A percentile compares a stretch with the other conserved stretches of the same genome.
These are phyloP conservation scores for Tipula unca DNA, from an alignment of 2,888 invertebrate genomes.

Conservation along the genomic window DNA sequence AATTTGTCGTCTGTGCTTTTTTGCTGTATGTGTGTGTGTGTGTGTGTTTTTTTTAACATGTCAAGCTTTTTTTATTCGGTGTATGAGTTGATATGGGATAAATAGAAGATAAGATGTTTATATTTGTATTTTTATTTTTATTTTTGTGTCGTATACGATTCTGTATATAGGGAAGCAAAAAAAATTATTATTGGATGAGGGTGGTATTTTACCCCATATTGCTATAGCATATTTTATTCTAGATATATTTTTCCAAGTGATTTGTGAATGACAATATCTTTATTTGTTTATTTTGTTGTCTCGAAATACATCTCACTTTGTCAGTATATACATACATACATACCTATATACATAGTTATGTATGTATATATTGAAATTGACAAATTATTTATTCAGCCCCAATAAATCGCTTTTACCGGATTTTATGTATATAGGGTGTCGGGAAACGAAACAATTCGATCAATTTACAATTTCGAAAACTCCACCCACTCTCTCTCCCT, in stretches of 20 bases:
- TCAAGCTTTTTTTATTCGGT: background rate
- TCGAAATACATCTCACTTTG: background rate
- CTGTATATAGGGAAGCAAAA: background rate
- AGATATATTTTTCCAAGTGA: background rate
- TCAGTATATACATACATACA: background rate
- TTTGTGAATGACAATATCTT: slow-evolving; percentile 18
- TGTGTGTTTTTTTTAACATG: background rate
- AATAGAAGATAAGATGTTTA: slow-evolving; percentile 14
- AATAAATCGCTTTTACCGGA: background rate
- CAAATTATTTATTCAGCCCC: background rate
- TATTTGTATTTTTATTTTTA: background rate
- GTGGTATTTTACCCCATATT: background rate
- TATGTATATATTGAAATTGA: background rate
- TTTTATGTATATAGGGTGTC: too few relatives aligned
- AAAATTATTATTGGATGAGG: background rate
- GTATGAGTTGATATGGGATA: background rate
- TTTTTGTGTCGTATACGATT: background rate
- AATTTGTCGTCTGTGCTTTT: slow-evolving; percentile 1
- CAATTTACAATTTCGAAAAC: background rate
- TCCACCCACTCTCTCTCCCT: background rate
- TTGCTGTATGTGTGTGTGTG: background rate
- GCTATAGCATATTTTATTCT: background rate
- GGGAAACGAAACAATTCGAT: background rate
- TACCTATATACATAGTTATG: too few relatives aligned
- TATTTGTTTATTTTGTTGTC: background rate